These are phyloP conservation scores for Novumbra hubbsi DNA, from an alignment of 2,797 vertebrate genomes.

Conservation along the genomic window DNA sequence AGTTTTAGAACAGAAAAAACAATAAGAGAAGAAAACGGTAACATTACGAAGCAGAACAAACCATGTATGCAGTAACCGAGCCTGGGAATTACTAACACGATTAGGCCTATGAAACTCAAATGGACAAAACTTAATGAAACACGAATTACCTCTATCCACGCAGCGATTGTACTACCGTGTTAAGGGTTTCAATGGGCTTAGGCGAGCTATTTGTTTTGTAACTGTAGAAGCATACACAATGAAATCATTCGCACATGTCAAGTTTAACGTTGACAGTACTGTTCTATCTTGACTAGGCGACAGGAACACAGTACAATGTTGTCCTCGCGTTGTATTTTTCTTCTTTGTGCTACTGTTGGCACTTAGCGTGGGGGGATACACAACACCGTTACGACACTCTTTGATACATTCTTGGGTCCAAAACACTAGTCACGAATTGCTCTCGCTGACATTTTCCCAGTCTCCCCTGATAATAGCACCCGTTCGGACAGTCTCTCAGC, in stretches of 20 bases:
- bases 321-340: slow-evolving; percentile 61
- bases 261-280: slow-evolving; percentile 17
- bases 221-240: slow-evolving; percentile 44
- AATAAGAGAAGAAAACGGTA: slow-evolving; percentile 7
- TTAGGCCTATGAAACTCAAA: slow-evolving; percentile 37
- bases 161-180: slow-evolving; percentile 32
- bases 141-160: slow-evolving; percentile 64
- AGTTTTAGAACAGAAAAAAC: background rate
- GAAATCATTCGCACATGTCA: slow-evolving; percentile 55
- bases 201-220: slow-evolving; percentile 31
- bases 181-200: slow-evolving; percentile 1
- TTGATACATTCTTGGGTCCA: slow-evolving; percentile 51
- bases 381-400: slow-evolving; percentile 45
- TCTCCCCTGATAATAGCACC: slow-evolving; percentile 50
- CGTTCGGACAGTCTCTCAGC: slow-evolving; percentile 63
- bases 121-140: slow-evolving; percentile 7
- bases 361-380: slow-evolving; percentile 59
- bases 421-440: slow-evolving; percentile 28
- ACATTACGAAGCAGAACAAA: slow-evolving; percentile 30
- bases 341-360: slow-evolving; percentile 71
- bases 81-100: slow-evolving; percentile 30
- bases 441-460: slow-evolving; percentile 55
- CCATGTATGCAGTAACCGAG: slow-evolving; percentile 44
- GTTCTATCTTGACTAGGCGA: slow-evolving; percentile 42
- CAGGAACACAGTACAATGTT: slow-evolving; percentile 41